Evolutionary conservation across 2,888 invertebrate genomes (phyloP), one percentile per base, ranked within the genome.

Genomic region (Carcina quercana): DNA sequence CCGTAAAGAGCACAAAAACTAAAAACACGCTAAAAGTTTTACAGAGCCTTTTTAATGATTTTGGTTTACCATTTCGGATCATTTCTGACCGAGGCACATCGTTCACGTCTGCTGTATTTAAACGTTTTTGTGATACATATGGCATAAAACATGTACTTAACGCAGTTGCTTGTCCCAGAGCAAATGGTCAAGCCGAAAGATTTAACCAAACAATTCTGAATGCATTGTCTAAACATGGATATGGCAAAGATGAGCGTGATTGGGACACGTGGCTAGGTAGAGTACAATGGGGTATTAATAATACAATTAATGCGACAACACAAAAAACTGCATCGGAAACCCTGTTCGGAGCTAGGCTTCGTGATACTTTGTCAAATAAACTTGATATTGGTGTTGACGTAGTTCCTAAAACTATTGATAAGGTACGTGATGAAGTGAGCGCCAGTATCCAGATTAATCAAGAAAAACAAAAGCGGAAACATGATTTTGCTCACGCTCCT

Each of bases 71-170:
- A 7, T 10, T 31, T 5, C 28, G 35, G 25, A 32, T 69, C 6
- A 56, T 73, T n/a, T 51, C 56, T 1, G 71, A 75, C 34, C 37
- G 57, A 15, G 69, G 70, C n/a, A 54, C 59, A 7, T 48, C 51
- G 4, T 72, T 63, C 32, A 73, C 67, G 0, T 54, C 62, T 1
- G 40, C 47, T 10, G 24, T 29, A 2, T 75, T 73, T 32, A 35
- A 47, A 30, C 36, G 40, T 3, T 45, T 43, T 34, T 71, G 64
- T 36, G 25, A 38, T 3, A 43, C 54, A 11, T 43, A 56, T 7
- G 45, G 44, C 1, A 37, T 50, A 5, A 47, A 42, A 30, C 47
- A 50, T 36, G 15, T 44, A 15, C 17, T 42, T 17, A 58, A 70
- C 20, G 43, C 44, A 5, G 45, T 49, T 5, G 34, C 46, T 1